phyloP scores from a whole-genome alignment of 2,888 invertebrate genomes.

The Erebia aethiops region DNA sequence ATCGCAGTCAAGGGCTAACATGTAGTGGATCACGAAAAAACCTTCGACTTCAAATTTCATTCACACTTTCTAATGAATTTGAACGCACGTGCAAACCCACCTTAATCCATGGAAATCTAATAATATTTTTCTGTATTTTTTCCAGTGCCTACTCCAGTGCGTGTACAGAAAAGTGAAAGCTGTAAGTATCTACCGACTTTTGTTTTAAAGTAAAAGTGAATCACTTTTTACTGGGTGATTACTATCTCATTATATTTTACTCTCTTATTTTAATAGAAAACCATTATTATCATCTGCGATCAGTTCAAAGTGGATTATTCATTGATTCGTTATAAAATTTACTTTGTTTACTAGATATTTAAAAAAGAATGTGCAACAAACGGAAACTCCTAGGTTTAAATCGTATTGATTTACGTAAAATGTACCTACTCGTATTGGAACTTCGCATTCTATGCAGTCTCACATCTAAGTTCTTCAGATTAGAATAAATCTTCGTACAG shows the following conservation, averaged over 20 bases:
- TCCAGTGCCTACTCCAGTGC: slow-evolving; percentile 90
- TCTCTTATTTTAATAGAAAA: slow-evolving; percentile 24
- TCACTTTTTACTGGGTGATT: slow-evolving; percentile 12
- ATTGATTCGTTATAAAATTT: background rate
- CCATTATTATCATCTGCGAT: slow-evolving; percentile 14
- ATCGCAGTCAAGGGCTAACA: too few relatives aligned
- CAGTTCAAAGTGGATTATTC: background rate
- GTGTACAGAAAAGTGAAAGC: slow-evolving; percentile 91
- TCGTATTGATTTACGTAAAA: too few relatives aligned
- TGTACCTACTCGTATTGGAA: too few relatives aligned
- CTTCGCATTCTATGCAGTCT: too few relatives aligned
- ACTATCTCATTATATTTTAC: slow-evolving; percentile 18
- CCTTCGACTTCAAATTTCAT: too few relatives aligned
- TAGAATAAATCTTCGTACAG: too few relatives aligned
- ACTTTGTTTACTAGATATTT: background rate
- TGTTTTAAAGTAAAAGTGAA: slow-evolving; percentile 24
- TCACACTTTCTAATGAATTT: too few relatives aligned
- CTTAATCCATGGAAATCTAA: background rate
- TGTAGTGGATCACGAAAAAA: too few relatives aligned
- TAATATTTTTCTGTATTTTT: slow-evolving; percentile 56
- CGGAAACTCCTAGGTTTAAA: too few relatives aligned
- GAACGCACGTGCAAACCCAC: too few relatives aligned
- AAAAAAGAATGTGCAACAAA: too few relatives aligned
- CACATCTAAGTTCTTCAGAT: too few relatives aligned
- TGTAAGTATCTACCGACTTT: slow-evolving; percentile 76